Conservation (phyloP, 2,113 vertebrate species). For the Xenopus laevis region DNA sequence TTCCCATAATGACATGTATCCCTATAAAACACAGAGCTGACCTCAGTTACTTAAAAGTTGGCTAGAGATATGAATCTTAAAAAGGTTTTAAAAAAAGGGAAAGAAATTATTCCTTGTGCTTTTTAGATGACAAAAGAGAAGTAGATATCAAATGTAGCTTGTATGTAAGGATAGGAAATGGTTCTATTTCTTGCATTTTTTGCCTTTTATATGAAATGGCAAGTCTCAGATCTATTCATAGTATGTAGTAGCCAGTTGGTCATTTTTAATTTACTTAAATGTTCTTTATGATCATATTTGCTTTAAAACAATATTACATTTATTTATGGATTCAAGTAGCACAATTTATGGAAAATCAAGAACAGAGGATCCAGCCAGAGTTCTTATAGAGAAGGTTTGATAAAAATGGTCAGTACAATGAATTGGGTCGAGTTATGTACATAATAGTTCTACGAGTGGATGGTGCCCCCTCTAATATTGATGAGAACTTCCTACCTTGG, state of each 20-base stretch:
- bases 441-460: neutral
- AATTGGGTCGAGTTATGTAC: neutral
- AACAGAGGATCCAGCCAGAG: neutral
- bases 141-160: too few species aligned
- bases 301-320: too few species aligned
- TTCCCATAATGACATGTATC: neutral
- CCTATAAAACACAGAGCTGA: neutral
- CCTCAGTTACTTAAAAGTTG: conserved; percentile 9
- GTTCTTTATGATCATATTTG: too few species aligned
- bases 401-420: neutral
- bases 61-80: neutral
- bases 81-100: neutral
- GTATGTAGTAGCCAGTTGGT: too few species aligned
- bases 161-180: too few species aligned
- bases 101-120: neutral
- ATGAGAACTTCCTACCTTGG: neutral
- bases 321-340: too few species aligned
- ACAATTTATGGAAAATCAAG: neutral
- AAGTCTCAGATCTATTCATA: too few species aligned
- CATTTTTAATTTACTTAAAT: too few species aligned
- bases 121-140: neutral
- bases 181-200: too few species aligned
- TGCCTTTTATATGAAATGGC: too few species aligned
- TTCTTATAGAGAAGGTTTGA: neutral
- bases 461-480: neutral